Percentiles rank a stretch among this genome's conserved stretches.
Conservation (phyloP, 1,140 invertebrate species). For the Forficula auricularia region DNA sequence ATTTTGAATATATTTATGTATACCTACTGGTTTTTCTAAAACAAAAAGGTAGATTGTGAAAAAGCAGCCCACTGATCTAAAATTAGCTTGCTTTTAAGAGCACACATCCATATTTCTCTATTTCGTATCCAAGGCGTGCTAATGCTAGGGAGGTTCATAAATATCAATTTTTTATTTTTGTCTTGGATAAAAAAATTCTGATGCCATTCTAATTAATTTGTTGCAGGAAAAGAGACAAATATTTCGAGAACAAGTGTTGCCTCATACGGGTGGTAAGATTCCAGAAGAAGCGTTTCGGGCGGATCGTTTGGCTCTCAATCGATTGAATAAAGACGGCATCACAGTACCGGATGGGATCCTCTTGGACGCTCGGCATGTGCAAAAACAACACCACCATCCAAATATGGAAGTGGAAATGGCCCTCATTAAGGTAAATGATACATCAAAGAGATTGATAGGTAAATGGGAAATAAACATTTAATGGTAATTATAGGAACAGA, state of each 20-base stretch:
- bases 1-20: no score
- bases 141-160: no score
- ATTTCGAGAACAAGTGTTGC: constrained; percentile 42
- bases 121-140: no score
- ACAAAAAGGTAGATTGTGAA: no score
- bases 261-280: constrained; percentile 41
- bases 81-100: no score
- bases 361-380: constrained; percentile 24
- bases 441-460: neutral
- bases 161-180: no score
- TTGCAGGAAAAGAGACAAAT: constrained; percentile 42
- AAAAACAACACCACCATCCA: constrained; percentile 21
- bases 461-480: no score
- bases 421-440: constrained; percentile 21
- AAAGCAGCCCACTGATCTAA: no score
- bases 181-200: no score
- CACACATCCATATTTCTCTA: no score
- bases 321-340: constrained; percentile 42
- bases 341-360: constrained; percentile 38
- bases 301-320: constrained; percentile 39
- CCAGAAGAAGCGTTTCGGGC: constrained; percentile 42
- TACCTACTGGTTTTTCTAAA: no score
- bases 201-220: constrained; percentile 13
- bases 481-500: no score
- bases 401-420: constrained; percentile 20